Evolutionary conservation across 1,140 invertebrate genomes (phyloP).

Genomic region (Drosophila lini): DNA sequence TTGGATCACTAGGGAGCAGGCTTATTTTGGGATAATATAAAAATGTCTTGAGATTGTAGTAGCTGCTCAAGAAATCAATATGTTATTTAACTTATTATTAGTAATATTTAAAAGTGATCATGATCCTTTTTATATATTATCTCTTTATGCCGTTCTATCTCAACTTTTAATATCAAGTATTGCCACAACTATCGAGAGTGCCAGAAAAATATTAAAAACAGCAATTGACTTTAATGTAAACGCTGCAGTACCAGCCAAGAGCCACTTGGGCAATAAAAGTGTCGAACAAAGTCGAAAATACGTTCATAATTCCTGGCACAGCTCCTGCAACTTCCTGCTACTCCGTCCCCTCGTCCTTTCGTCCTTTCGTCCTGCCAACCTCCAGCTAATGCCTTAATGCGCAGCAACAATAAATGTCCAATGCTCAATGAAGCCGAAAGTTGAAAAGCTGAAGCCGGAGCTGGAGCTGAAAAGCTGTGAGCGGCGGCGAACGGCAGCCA

Average conservation of each 20-base stretch:
- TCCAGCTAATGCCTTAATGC: conserved; percentile 60
- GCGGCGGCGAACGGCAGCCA: conserved; percentile 17
- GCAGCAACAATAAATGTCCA: conserved; percentile 74
- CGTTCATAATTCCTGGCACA: conserved; percentile 54
- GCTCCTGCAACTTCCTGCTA: not conserved
- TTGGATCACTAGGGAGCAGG: not conserved
- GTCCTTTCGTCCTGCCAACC: conserved; percentile 1
- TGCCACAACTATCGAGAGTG: not conserved
- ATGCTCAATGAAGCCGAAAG: conserved; percentile 67
- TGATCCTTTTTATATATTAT: not conserved
- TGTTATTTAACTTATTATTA: not conserved
- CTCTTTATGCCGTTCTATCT: too few relatives aligned
- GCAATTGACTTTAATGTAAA: conserved; percentile 67
- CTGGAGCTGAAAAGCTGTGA: conserved; percentile 21
- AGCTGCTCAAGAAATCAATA: not conserved
- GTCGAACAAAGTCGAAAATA: conserved; percentile 58
- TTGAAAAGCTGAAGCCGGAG: conserved; percentile 41
- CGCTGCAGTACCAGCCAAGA: conserved; percentile 12
- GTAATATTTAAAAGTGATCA: not conserved
- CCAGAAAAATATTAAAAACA: conserved; percentile 16
- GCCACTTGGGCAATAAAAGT: conserved; percentile 66
- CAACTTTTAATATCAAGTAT: not conserved
- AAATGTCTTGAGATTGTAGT: not conserved
- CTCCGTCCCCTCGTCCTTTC: not conserved
- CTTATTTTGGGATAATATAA: not conserved